Percentiles rank a stretch among this genome's conserved stretches.
These are phyloP conservation scores for Zeus faber DNA, from an alignment of 2,113 vertebrate genomes.

Conservation along the genomic window DNA sequence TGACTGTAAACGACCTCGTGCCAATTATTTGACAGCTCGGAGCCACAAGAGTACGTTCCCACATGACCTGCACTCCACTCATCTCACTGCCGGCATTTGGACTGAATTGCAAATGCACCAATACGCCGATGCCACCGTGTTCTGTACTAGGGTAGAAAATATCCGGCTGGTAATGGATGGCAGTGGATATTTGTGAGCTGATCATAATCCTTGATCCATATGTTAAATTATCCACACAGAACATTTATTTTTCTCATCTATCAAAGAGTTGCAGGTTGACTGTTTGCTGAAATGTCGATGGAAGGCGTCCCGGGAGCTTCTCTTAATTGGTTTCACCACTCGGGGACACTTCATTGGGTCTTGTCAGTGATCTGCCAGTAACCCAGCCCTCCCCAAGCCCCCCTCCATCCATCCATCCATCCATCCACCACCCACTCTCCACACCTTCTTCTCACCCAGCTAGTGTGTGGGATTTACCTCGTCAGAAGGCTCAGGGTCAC, in stretches of 20 bases:
- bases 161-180: no score
- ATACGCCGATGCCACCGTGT: no score
- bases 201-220: no score
- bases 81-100: neutral
- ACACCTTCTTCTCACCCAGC: slow-evolving; percentile 46
- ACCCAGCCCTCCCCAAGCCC: slow-evolving; percentile 9
- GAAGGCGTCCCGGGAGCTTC: slow-evolving; percentile 58
- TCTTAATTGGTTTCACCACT: slow-evolving; percentile 75
- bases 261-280: slow-evolving; percentile 21
- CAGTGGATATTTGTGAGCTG: no score
- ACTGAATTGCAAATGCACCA: no score
- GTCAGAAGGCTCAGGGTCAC: slow-evolving; percentile 77
- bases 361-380: slow-evolving; percentile 57
- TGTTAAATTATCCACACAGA: no score
- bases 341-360: slow-evolving; percentile 57
- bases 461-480: slow-evolving; percentile 75
- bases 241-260: no score
- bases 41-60: slow-evolving; percentile 32
- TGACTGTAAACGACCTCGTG: slow-evolving; percentile 52
- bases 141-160: no score
- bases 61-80: slow-evolving; percentile 14
- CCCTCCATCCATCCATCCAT: slow-evolving; percentile 14
- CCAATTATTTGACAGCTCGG: slow-evolving; percentile 58
- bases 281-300: slow-evolving; percentile 47
- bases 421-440: slow-evolving; percentile 36